phyloP scores from a whole-genome alignment of 2,113 vertebrate genomes.

The Cyanoramphus novaezelandiae region DNA sequence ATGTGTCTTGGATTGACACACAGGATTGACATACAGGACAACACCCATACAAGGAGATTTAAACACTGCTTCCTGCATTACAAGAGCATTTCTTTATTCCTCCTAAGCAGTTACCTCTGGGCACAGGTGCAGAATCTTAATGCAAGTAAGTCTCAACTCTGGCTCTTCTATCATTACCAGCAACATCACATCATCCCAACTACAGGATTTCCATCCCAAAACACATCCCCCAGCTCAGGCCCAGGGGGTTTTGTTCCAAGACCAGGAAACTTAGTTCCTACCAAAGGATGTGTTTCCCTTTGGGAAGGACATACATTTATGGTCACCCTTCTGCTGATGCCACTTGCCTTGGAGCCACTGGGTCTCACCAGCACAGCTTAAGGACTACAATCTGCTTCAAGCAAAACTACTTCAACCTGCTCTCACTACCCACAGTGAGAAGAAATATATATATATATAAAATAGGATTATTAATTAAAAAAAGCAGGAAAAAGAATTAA shows the following conservation, averaged over 20 bases:
- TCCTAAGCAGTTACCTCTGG: background rate
- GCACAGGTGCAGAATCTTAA: background rate
- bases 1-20: accelerated
- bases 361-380: background rate
- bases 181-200: background rate
- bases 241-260: background rate
- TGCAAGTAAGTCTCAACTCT: background rate
- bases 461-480: background rate
- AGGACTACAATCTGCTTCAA: background rate
- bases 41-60: background rate
- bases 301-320: accelerated
- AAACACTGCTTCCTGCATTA: background rate
- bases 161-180: background rate
- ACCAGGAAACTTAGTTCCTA: background rate
- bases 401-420: background rate
- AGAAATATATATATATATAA: no score
- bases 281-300: background rate
- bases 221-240: background rate
- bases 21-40: accelerated
- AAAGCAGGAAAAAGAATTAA: background rate
- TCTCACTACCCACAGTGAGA: background rate
- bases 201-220: background rate
- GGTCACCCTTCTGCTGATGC: accelerated
- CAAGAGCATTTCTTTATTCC: background rate
- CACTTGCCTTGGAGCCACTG: background rate